These are phyloP conservation scores for Bucco capensis DNA, from an alignment of 2,113 vertebrate genomes.

Conservation along the genomic window DNA sequence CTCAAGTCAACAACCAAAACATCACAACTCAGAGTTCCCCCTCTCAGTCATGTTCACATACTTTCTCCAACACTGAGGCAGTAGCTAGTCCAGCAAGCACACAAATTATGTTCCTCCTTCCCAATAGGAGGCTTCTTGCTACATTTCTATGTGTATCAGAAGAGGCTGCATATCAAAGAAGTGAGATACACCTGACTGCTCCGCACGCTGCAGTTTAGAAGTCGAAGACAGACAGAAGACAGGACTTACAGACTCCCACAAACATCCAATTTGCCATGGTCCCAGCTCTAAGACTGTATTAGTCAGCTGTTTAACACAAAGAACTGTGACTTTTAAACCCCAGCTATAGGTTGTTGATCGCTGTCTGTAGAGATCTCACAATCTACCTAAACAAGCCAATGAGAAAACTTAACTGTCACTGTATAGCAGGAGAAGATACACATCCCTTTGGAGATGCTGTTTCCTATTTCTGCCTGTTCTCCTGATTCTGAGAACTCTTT, in stretches of 20 bases:
- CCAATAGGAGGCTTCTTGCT: not conserved
- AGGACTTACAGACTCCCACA: not conserved
- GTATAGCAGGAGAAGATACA: not conserved
- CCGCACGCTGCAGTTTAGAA: not conserved
- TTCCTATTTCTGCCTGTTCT: not conserved
- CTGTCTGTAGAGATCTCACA: not conserved
- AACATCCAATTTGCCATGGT: not conserved
- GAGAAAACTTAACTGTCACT: not conserved
- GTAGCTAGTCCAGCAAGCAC: not conserved
- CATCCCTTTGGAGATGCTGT: not conserved
- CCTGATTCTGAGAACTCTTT: not conserved
- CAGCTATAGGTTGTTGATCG: not conserved
- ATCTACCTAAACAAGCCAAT: not conserved
- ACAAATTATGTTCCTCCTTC: not conserved
- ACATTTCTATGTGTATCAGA: not conserved
- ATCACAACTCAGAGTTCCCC: accelerated
- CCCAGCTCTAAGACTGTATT: not conserved
- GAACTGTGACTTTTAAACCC: not conserved
- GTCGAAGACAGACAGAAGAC: not conserved
- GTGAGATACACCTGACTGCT: not conserved
- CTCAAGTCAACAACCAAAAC: not conserved
- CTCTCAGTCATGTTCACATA: accelerated
- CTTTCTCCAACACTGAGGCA: not conserved
- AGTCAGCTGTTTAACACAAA: not conserved
- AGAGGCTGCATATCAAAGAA: not conserved